These are phyloP conservation scores for Ormyrus labotus DNA, from an alignment of 2,888 invertebrate species.

Conservation along the genomic window DNA sequence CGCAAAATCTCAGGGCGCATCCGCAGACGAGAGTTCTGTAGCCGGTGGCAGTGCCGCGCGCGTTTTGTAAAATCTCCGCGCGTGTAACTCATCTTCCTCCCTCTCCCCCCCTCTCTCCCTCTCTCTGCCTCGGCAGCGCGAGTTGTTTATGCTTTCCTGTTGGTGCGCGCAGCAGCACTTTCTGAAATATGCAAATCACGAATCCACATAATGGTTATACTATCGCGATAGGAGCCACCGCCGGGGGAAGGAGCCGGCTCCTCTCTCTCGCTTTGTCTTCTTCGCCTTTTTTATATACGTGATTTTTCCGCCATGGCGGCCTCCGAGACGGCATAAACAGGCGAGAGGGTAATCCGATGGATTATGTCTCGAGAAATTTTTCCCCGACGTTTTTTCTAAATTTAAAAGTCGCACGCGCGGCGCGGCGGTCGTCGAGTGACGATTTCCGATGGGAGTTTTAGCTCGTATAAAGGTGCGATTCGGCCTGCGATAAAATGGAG, in stretches of 20 bases:
- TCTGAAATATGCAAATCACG: conserved; percentile 75
- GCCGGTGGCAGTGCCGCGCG: conserved; percentile 36
- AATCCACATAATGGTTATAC: conserved; percentile 73
- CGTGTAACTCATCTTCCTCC: conserved; percentile 74
- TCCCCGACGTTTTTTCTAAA: too few relatives aligned
- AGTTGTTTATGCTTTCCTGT: conserved; percentile 75
- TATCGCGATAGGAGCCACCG: conserved; percentile 62
- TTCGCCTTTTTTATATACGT: conserved; percentile 20
- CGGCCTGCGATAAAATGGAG: too few relatives aligned
- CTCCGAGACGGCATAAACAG: too few relatives aligned
- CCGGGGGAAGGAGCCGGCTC: neutral
- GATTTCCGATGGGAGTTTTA: too few relatives aligned
- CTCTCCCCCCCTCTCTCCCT: conserved; percentile 58
- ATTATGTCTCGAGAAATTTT: too few relatives aligned
- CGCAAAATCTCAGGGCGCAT: too few relatives aligned
- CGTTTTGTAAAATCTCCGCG: conserved; percentile 73
- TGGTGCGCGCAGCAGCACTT: conserved; percentile 63
- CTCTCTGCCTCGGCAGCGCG: conserved; percentile 64
- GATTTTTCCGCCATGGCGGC: conserved; percentile 37
- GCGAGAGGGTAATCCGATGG: too few relatives aligned
- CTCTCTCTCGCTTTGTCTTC: conserved; percentile 2
- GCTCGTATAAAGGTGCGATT: too few relatives aligned
- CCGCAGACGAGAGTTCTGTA: too few relatives aligned
- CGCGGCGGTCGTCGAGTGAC: too few relatives aligned
- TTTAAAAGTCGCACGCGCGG: too few relatives aligned